Percentiles rank a stretch among this genome's conserved stretches.
These are phyloP conservation scores for Gobio gobio DNA, from an alignment of 2,113 vertebrate species.

Conservation along the genomic window DNA sequence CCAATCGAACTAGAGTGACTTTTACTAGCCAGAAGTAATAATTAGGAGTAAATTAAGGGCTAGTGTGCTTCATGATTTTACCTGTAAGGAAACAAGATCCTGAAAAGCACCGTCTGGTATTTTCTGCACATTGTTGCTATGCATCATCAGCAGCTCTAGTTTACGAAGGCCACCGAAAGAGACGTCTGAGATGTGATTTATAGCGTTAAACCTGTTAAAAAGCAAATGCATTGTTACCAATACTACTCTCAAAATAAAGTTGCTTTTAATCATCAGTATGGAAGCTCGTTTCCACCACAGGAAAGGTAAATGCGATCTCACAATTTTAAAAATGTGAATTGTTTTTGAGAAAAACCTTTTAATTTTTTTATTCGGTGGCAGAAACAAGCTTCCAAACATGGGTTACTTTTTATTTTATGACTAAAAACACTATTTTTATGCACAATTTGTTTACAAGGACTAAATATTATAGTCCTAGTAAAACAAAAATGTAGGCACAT, in stretches of 20 bases:
- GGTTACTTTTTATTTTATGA: too few relatives aligned
- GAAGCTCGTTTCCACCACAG: too few relatives aligned
- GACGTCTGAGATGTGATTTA: constrained; percentile 77
- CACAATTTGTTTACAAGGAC: too few relatives aligned
- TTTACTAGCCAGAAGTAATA: not conserved
- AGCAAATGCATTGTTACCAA: not conserved
- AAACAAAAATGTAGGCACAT: not conserved
- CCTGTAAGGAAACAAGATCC: constrained; percentile 88
- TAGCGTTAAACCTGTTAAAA: constrained; percentile 87
- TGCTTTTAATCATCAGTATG: too few relatives aligned
- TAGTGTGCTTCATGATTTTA: constrained; percentile 60
- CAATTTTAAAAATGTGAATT: too few relatives aligned
- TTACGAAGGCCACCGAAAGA: constrained; percentile 83
- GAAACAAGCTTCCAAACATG: too few relatives aligned
- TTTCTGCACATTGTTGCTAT: constrained; percentile 88
- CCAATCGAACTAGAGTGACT: not conserved
- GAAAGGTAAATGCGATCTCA: too few relatives aligned
- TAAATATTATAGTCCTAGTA: too few relatives aligned
- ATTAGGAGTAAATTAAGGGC: not conserved
- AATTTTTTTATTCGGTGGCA: too few relatives aligned
- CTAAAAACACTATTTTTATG: not conserved
- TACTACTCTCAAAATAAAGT: too few relatives aligned
- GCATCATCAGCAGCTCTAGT: constrained; percentile 90
- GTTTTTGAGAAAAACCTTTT: too few relatives aligned
- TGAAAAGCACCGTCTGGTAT: constrained; percentile 82